Percentiles rank a stretch among this genome's conserved stretches.
Conservation (phyloP, 2,113 vertebrate genomes). For the Bujurquina vittata region DNA sequence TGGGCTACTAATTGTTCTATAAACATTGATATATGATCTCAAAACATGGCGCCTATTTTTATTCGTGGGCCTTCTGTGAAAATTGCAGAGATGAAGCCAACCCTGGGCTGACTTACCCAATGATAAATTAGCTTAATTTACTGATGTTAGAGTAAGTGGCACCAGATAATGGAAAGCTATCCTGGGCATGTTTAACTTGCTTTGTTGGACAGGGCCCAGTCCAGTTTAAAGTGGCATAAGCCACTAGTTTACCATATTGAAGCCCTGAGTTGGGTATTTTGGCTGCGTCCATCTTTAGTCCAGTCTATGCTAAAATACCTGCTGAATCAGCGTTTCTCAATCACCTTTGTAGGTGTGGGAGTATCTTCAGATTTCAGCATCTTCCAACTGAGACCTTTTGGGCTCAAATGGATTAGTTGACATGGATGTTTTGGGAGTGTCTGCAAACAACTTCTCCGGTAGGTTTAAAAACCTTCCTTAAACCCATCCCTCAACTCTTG, state of each 20-base stretch:
- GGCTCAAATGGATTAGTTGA: constrained; percentile 8
- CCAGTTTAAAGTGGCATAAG: neutral
- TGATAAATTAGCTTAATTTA: neutral
- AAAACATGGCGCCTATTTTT: no score
- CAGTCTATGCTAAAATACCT: neutral
- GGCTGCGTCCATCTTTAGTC: neutral
- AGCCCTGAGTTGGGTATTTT: no score
- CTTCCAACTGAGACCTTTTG: neutral
- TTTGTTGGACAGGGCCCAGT: neutral
- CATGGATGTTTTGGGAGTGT: constrained; percentile 58
- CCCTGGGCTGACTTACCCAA: no score
- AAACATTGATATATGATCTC: no score
- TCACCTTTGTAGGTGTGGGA: neutral
- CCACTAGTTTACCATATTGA: no score
- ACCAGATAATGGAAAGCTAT: neutral
- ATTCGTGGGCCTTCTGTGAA: no score
- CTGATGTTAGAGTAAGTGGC: neutral
- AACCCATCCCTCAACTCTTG: constrained; percentile 62
- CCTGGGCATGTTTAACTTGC: neutral
- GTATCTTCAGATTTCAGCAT: neutral
- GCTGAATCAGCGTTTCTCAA: neutral
- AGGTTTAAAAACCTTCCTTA: constrained; percentile 63
- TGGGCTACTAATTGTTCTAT: neutral
- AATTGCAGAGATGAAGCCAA: no score
- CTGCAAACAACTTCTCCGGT: constrained; percentile 38